Conservation (phyloP, 2,888 invertebrate species). For the Polydrusus pterygomalis region DNA sequence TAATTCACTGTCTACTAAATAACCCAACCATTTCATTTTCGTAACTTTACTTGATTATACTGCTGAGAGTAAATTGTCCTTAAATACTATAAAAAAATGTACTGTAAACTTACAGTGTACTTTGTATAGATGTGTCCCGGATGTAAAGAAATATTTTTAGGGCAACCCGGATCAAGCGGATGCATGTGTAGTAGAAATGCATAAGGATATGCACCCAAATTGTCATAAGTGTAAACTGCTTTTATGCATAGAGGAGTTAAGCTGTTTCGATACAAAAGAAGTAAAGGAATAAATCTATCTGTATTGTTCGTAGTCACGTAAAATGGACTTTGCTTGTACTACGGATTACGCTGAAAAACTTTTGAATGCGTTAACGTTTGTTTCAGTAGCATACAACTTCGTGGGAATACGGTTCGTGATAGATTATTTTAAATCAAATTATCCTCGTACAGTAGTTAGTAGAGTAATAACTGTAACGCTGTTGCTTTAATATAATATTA, state of each 20-base stretch:
- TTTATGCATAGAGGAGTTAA: slow-evolving; percentile 38
- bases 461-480: slow-evolving; percentile 47
- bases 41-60: too few species aligned
- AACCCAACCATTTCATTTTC: too few species aligned
- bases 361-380: slow-evolving; percentile 49
- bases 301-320: slow-evolving; percentile 61
- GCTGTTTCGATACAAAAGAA: slow-evolving; percentile 57
- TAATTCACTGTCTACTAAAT: not conserved
- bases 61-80: too few species aligned
- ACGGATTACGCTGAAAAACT: slow-evolving; percentile 51
- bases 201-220: slow-evolving; percentile 47
- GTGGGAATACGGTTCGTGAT: slow-evolving; percentile 49
- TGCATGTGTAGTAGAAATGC: slow-evolving; percentile 37
- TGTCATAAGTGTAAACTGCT: slow-evolving; percentile 46
- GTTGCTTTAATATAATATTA: slow-evolving; percentile 37
- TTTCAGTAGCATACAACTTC: slow-evolving; percentile 41
- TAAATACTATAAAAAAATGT: too few species aligned
- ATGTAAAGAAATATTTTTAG: not conserved
- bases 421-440: slow-evolving; percentile 47
- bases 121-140: too few species aligned
- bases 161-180: slow-evolving; percentile 29
- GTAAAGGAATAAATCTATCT: slow-evolving; percentile 60
- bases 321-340: slow-evolving; percentile 58
- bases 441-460: slow-evolving; percentile 42
- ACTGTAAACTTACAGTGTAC: too few species aligned